These are phyloP conservation scores for Leptodactylus fallax DNA, from an alignment of 2,797 vertebrate species.

Conservation along the genomic window DNA sequence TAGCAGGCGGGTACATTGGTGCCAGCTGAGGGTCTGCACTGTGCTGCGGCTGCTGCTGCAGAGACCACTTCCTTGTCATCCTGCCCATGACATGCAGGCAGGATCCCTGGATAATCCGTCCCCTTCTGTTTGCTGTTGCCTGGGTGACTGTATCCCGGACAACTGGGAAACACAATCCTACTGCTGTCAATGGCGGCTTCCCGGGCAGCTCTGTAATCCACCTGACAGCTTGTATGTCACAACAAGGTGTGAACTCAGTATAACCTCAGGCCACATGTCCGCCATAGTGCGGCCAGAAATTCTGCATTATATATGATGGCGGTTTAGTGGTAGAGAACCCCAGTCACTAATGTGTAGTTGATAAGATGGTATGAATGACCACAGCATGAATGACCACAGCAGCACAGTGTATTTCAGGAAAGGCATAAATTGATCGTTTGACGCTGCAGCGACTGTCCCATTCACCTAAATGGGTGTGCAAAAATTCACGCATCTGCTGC, in stretches of 20 bases:
- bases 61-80: neutral
- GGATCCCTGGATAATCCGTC: conserved; percentile 30
- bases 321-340: neutral
- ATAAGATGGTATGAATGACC: too few relatives aligned
- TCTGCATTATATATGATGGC: neutral
- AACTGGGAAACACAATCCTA: conserved; percentile 29
- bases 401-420: conserved; percentile 14
- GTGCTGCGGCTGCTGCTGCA: neutral
- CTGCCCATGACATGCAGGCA: conserved; percentile 12
- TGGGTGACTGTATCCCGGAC: conserved; percentile 53
- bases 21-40: neutral
- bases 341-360: too few relatives aligned
- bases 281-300: neutral
- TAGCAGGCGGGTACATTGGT: neutral
- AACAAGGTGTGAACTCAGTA: conserved; percentile 17
- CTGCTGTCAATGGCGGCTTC: neutral
- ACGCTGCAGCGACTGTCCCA: too few relatives aligned
- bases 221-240: neutral
- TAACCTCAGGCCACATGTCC: neutral
- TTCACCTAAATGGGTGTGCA: too few relatives aligned
- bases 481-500: neutral
- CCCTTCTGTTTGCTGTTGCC: conserved; percentile 64
- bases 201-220: neutral
- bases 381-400: neutral
- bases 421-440: neutral